Evolutionary conservation across 2,888 invertebrate genomes (phyloP), one percentile per base, ranked within the genome.

Genomic region (Erebia palarica): DNA sequence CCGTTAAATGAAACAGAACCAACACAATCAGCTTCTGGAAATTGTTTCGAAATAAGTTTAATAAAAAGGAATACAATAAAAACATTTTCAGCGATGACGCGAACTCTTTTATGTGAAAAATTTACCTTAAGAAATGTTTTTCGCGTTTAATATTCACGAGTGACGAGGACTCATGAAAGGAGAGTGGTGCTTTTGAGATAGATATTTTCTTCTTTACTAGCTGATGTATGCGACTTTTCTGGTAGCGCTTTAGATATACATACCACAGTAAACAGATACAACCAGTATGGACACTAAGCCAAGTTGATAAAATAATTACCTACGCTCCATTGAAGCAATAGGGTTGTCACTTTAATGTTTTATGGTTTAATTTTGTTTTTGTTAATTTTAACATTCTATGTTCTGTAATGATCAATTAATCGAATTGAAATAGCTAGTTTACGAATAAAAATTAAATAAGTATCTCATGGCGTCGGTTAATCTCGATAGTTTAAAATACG

Each of bases 11-110:
- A 59, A 49, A 27, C 47, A 27, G 42, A 67, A 59, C 36, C 59
- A 51, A 67, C 59, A 59, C 27, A 67, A 59, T 59, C 27, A 66
- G 14, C 44, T 58, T 36, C 27, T 67, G 57, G 49, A 59, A 67
- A 66, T 66, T 58, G 49, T 47, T 58, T 27, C 58, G 58, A 59
- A 59, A 67, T 59, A 67, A 67, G 59, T 67, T 59, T 67, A 67
- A 67, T 67, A 67, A 66, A 66, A 66, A 58, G 59, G n/a, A n/a
- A n/a, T n/a, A n/a, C n/a, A n/a, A n/a, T n/a, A n/a, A 59, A 67
- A 67, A 67, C 36, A 47, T 47, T 59, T 27, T 13, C 49, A 59
- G 67, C 49, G 59, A 59, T 47, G 59, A 59, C 27, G 58, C 27
- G 47, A 67, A 59, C 67, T 67, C 59, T 65, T 58, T 14, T 47